Evolutionary conservation across 2,797 vertebrate species (phyloP).

Genomic region (Mallotus villosus): DNA sequence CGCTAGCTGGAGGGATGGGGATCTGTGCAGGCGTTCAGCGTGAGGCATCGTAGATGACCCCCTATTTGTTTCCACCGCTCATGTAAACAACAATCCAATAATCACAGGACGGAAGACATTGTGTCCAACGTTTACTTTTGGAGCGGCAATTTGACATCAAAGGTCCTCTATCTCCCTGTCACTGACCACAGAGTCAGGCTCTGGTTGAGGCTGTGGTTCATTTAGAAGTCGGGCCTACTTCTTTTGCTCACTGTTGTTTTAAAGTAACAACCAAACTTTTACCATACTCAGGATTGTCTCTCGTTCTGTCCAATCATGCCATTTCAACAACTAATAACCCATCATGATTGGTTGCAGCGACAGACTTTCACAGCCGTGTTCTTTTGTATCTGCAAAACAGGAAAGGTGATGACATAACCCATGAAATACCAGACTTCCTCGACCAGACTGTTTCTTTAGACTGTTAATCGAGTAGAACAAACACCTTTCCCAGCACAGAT

Average conservation of each 20-base stretch:
- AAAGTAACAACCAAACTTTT: conserved; percentile 7
- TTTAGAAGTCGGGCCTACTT: not conserved
- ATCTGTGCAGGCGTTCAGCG: conserved; percentile 39
- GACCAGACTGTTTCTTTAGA: conserved; percentile 16
- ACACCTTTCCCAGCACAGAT: conserved; percentile 19
- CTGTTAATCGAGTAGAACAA: conserved; percentile 10
- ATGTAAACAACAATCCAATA: conserved; percentile 74
- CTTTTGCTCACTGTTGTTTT: not conserved
- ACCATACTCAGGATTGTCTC: not conserved
- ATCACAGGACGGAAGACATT: conserved; percentile 75
- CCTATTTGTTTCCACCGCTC: conserved; percentile 63
- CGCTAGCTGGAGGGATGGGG: not conserved
- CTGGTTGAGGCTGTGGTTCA: conserved; percentile 18
- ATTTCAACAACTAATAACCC: not conserved
- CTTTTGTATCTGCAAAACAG: conserved; percentile 19
- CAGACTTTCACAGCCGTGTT: conserved; percentile 2
- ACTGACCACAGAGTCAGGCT: conserved; percentile 13
- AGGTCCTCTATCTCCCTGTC: conserved; percentile 49
- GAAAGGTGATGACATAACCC: conserved; percentile 35
- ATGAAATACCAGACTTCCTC: conserved; percentile 10
- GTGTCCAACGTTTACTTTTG: conserved; percentile 71
- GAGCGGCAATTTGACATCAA: conserved; percentile 68
- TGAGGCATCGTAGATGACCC: conserved; percentile 52
- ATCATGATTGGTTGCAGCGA: not conserved
- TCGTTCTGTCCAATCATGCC: conserved; percentile 3